Evolutionary conservation across 2,888 invertebrate genomes (phyloP).

Genomic region (Rhodophaea formosa): DNA sequence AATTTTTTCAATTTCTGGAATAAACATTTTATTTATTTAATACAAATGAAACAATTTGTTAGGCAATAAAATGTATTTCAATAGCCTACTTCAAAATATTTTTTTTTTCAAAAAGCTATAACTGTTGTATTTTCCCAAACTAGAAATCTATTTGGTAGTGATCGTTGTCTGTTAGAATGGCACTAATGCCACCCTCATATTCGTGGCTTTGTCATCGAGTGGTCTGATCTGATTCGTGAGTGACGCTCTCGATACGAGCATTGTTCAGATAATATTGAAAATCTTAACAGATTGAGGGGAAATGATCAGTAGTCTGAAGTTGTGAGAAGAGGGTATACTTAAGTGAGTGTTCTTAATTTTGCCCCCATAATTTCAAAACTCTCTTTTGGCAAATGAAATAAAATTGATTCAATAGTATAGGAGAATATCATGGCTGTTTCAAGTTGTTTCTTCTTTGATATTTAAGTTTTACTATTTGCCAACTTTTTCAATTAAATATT

Average conservation of each 20-base stretch:
- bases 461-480: no score
- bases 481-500: no score
- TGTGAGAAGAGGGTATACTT: neutral
- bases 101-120: neutral
- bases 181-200: conserved; percentile 13
- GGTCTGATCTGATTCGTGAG: conserved; percentile 21
- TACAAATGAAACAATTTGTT: no score
- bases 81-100: no score
- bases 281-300: conserved; percentile 16
- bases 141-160: neutral
- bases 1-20: no score
- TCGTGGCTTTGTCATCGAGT: conserved; percentile 21
- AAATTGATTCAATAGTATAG: neutral
- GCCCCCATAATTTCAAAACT: neutral
- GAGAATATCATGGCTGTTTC: no score
- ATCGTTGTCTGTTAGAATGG: conserved; percentile 3
- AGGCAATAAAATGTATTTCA: no score
- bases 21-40: no score
- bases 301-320: conserved; percentile 2
- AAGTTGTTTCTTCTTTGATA: no score
- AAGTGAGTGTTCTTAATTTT: neutral
- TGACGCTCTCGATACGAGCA: conserved; percentile 16
- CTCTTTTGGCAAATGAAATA: neutral
- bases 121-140: neutral
- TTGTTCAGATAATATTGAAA: conserved; percentile 16